Conservation (phyloP, 1,140 invertebrate genomes). For the Drosophila ficusphila region DNA sequence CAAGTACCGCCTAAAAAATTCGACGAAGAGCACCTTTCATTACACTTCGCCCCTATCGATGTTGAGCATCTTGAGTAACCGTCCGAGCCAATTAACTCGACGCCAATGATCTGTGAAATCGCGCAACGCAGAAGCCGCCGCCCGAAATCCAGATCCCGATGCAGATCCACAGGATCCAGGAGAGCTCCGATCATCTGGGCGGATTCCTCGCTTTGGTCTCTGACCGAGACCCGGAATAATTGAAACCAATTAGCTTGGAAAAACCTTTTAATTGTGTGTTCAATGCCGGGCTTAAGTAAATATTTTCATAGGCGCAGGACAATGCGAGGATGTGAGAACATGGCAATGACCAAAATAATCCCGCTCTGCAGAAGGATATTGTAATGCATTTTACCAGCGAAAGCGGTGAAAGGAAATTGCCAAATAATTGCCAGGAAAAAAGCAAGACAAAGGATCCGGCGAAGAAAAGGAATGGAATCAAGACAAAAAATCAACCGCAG, state of each 20-base stretch:
- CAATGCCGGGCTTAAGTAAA: slow-evolving; percentile 65
- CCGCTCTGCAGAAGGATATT: slow-evolving; percentile 26
- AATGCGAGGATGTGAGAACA: slow-evolving; percentile 67
- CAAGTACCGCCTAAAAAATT: not conserved
- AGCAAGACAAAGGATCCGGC: slow-evolving; percentile 16
- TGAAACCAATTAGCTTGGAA: slow-evolving; percentile 82
- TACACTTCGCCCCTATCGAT: slow-evolving; percentile 26
- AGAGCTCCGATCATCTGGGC: slow-evolving; percentile 37
- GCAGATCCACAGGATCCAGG: not conserved
- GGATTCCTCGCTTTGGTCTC: slow-evolving; percentile 51
- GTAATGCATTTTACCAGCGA: slow-evolving; percentile 45
- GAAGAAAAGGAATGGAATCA: slow-evolving; percentile 46
- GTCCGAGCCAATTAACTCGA: slow-evolving; percentile 72
- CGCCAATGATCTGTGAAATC: slow-evolving; percentile 71
- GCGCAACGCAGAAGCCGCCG: slow-evolving; percentile 57
- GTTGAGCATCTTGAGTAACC: slow-evolving; percentile 21
- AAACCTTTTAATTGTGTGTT: slow-evolving; percentile 80
- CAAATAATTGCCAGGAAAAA: slow-evolving; percentile 71
- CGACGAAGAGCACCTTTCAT: slow-evolving; percentile 2
- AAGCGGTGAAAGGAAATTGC: slow-evolving; percentile 67
- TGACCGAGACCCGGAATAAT: slow-evolving; percentile 72
- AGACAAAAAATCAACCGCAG: slow-evolving; percentile 77
- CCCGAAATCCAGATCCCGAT: not conserved
- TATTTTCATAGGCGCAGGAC: slow-evolving; percentile 70
- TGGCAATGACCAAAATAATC: slow-evolving; percentile 82